Conservation (phyloP, 2,113 vertebrate genomes). For the Rallus limicola region DNA sequence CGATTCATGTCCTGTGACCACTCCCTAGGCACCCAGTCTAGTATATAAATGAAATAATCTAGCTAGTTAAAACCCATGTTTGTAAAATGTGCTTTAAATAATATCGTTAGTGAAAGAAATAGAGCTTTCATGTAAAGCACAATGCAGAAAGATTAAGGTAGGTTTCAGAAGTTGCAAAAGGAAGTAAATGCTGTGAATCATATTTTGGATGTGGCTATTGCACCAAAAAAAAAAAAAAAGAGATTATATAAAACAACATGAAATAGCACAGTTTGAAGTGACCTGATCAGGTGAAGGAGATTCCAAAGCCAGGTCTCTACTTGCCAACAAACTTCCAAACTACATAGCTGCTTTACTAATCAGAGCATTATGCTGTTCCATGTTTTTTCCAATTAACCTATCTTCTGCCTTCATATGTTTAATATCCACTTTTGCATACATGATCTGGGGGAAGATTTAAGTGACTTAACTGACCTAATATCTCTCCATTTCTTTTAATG, state of each 20-base stretch:
- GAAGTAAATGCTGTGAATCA: not conserved
- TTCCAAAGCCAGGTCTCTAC: not conserved
- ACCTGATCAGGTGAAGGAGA: not conserved
- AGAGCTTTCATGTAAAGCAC: not conserved
- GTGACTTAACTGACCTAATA: not conserved
- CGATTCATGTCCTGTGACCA: constrained; percentile 58
- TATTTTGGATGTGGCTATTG: not conserved
- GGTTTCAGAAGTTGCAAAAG: not conserved
- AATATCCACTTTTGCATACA: not conserved
- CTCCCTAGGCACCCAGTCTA: constrained; percentile 27
- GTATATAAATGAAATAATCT: constrained; percentile 54
- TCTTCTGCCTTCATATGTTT: not conserved
- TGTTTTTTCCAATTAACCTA: constrained; percentile 11
- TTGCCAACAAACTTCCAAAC: not conserved
- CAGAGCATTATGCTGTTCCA: not conserved
- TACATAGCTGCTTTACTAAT: not conserved
- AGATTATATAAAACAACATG: not conserved
- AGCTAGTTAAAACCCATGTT: not conserved
- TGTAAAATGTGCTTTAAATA: constrained; percentile 59
- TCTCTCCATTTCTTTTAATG: not conserved
- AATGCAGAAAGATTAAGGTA: not conserved
- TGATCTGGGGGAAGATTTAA: not conserved
- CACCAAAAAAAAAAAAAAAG: not conserved
- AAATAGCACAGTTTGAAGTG: not conserved
- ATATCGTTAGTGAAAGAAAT: not conserved